Conservation (phyloP, 2,797 vertebrate species). For the Poeciliopsis turneri region DNA sequence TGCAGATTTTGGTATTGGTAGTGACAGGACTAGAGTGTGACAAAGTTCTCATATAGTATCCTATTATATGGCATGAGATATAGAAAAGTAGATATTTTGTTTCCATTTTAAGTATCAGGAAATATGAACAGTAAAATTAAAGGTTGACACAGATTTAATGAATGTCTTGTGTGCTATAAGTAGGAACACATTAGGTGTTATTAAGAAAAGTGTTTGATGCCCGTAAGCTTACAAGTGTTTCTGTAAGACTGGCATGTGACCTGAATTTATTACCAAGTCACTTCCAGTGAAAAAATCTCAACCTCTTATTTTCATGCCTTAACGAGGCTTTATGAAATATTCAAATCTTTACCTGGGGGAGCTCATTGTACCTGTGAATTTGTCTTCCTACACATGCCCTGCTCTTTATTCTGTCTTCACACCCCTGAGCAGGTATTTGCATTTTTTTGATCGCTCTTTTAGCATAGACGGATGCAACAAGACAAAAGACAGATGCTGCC, state of each 20-base stretch:
- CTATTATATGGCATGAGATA: background rate
- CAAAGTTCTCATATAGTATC: background rate
- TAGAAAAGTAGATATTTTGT: background rate
- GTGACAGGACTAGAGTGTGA: background rate
- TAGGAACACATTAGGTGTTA: conserved; percentile 27
- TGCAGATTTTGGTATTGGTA: background rate
- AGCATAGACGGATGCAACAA: conserved; percentile 38
- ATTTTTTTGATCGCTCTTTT: conserved; percentile 52
- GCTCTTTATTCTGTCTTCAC: conserved; percentile 15
- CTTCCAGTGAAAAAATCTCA: conserved; percentile 54
- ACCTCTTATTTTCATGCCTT: conserved; percentile 59
- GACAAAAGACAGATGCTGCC: conserved; percentile 38
- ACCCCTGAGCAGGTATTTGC: conserved; percentile 23
- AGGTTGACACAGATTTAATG: conserved; percentile 14
- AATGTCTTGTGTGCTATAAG: conserved; percentile 19
- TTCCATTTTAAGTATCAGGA: background rate
- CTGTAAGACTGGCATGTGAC: conserved; percentile 42
- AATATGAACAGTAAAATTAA: conserved; percentile 19
- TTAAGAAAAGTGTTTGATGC: conserved; percentile 38
- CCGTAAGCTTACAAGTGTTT: conserved; percentile 52
- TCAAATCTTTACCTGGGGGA: conserved; percentile 69
- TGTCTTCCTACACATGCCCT: conserved; percentile 24
- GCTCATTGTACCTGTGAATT: conserved; percentile 12
- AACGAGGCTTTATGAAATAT: conserved; percentile 78
- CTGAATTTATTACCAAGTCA: conserved; percentile 64